A percentile compares a stretch with the other conserved stretches of the same genome.
These are phyloP conservation scores for Archilochus colubris DNA, from an alignment of 2,113 vertebrate species.

Conservation along the genomic window DNA sequence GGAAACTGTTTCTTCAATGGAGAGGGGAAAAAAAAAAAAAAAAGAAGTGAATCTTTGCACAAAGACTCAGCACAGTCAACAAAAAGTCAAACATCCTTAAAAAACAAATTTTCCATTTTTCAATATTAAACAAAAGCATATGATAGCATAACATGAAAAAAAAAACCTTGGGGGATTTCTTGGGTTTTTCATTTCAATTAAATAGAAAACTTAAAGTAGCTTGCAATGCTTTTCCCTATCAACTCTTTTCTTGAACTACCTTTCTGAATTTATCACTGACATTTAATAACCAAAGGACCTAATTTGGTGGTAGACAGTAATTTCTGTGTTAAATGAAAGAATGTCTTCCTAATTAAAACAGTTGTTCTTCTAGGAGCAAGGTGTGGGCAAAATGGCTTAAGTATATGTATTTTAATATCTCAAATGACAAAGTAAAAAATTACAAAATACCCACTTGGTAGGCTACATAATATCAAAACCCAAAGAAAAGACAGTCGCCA, in stretches of 20 bases:
- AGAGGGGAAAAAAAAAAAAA: not conserved
- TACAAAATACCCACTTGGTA: not conserved
- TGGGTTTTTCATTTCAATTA: not conserved
- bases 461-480: not conserved
- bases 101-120: not conserved
- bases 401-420: not conserved
- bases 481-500: not conserved
- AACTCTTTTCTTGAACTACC: accelerated
- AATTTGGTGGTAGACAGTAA: not conserved
- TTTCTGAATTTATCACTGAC: not conserved
- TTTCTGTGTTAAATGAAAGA: not conserved
- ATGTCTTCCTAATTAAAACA: not conserved
- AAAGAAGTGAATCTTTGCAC: not conserved
- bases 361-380: not conserved
- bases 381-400: not conserved
- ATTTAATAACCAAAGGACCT: not conserved
- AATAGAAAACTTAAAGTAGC: not conserved
- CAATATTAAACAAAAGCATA: not conserved
- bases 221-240: not conserved
- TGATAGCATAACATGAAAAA: not conserved
- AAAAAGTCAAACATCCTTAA: not conserved
- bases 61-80: not conserved
- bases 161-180: not conserved
- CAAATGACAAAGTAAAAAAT: not conserved
- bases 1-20: slow-evolving; percentile 1